Evolutionary conservation across 2,113 vertebrate species (phyloP).

Genomic region (Dendropsophus ebraccatus): DNA sequence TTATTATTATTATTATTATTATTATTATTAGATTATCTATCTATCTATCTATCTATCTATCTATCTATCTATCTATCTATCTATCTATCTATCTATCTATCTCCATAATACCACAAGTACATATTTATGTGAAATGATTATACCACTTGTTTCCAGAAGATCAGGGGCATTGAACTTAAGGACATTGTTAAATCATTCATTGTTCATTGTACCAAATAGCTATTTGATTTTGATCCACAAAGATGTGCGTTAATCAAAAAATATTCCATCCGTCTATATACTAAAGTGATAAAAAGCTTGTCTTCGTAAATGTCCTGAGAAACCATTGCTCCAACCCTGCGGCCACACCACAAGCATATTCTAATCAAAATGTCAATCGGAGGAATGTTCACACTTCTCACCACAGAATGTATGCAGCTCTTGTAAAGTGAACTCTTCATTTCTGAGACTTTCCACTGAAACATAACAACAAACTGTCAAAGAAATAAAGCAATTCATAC

Average conservation of each 20-base stretch:
- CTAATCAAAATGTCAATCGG: constrained; percentile 31
- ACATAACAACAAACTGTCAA: background rate
- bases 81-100: no score
- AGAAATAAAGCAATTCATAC: constrained; percentile 19
- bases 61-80: no score
- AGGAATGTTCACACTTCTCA: background rate
- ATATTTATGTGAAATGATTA: background rate
- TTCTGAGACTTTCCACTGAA: constrained; percentile 30
- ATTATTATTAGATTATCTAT: no score
- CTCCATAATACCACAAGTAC: background rate
- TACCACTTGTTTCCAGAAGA: background rate
- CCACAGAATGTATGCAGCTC: background rate
- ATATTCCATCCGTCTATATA: background rate
- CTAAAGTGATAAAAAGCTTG: background rate
- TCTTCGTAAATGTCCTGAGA: constrained; percentile 1
- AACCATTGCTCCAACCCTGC: background rate
- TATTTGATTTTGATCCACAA: background rate
- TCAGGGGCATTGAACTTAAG: background rate
- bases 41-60: no score
- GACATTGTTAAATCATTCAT: background rate
- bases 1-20: no score
- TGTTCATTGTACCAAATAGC: background rate
- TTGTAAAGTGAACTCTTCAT: background rate
- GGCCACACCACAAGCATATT: constrained; percentile 29
- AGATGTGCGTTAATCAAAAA: background rate